phyloP scores from a whole-genome alignment of 2,797 vertebrate genomes.

The Nyctibius grandis region DNA sequence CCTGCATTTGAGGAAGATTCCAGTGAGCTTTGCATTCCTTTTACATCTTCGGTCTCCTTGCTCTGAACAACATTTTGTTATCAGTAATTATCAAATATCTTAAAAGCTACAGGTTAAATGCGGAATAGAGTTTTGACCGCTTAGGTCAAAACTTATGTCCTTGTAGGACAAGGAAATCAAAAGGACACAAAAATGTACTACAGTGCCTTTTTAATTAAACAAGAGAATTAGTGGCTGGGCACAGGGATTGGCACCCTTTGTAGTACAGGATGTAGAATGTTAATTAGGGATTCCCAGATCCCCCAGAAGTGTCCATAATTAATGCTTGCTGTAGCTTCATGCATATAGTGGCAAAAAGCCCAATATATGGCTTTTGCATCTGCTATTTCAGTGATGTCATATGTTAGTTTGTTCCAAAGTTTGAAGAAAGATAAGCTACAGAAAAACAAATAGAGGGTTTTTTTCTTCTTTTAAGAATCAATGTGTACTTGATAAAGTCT shows the following conservation, averaged over 20 bases:
- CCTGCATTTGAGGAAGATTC: neutral
- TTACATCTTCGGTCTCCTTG: neutral
- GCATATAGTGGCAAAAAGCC: neutral
- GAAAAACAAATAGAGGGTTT: neutral
- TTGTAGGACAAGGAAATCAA: neutral
- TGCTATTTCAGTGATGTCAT: neutral
- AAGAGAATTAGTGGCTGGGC: neutral
- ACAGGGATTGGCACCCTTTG: neutral
- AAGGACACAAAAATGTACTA: neutral
- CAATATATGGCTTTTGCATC: neutral
- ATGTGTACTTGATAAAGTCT: neutral
- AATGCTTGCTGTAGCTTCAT: neutral
- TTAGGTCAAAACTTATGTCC: too few relatives aligned
- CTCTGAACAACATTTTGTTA: neutral
- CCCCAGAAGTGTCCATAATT: neutral
- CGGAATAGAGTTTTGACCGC: neutral
- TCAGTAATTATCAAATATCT: neutral
- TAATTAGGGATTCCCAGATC: neutral
- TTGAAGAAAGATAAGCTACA: neutral
- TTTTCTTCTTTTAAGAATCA: neutral
- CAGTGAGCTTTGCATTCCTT: neutral
- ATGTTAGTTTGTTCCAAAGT: neutral
- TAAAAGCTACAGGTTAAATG: neutral
- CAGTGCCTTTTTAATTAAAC: neutral
- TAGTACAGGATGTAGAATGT: neutral